Evolutionary conservation across 2,797 vertebrate species (phyloP), one percentile per base, ranked within the genome.

Genomic region (Argya squamiceps): DNA sequence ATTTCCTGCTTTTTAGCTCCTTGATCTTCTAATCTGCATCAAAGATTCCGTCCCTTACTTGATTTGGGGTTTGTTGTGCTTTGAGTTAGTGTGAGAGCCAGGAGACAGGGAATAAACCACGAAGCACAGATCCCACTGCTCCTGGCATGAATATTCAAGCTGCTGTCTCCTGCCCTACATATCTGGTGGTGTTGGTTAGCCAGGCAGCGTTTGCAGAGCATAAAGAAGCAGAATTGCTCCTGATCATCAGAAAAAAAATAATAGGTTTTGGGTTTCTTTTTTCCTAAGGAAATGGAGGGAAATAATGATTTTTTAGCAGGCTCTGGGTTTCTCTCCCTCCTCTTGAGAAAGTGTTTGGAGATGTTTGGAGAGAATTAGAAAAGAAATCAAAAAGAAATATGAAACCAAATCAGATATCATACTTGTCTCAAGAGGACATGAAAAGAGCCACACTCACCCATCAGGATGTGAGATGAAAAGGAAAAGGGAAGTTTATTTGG

Each of bases 21-120:
- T 94, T 89, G 77, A 89, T 94, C 55, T 92, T 56, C 84, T 87
- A 70, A 91, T 92, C 71, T 96, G 64, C 91, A 95, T 86, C 87
- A 78, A 75, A 92, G 60, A 32, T 81, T 58, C 76, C 0, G 0
- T 44, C 76, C 69, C 74, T 81, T 78, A 21, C 37, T 95, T 87
- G 88, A 78, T 90, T 86, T 71, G 87, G 68, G 36, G 5, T 24
- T 86, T 92, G 77, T 84, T 96, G 87, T 76, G 88, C 43, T 88
- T 41, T 93, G 77, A 93, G 88, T 93, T 69, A 77, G 47, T 11
- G 8, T 12, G 17, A 94, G 34, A 90, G 27, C 62, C 80, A 78
- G 62, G 83, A 95, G 85, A 55, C 39, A 65, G 79, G 71, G 73
- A 89, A 91, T 53, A 81, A 83, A 69, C 43, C 37, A 6, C 8